Evolutionary conservation across 1,140 invertebrate species (phyloP), one percentile per base, ranked within the genome.

Genomic region (Drosophila bifasciata): DNA sequence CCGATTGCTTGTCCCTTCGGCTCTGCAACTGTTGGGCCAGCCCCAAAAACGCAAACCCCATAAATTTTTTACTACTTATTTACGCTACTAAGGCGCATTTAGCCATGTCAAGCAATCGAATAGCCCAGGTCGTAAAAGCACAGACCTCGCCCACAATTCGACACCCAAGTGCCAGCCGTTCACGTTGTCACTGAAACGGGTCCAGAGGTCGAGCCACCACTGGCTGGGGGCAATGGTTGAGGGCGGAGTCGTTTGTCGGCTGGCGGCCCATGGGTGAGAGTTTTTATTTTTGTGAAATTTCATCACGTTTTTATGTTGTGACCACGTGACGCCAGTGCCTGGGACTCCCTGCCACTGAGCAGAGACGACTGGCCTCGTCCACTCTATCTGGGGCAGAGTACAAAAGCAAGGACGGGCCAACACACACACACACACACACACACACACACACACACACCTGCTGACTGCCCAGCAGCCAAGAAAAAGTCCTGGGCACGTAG

Each of bases 251-350:
- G 60, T 64, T 58, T 63, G 69, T 53, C 28, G 63, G 66, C 41
- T 53, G 59, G 56, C 46, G 28, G 41, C 36, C 48, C 51, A 32
- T 49, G 44, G 44, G 59, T 53, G 52, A 63, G 76, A 40, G 58
- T 60, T 90, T 90, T 90, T 90, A 90, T 90, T 90, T 90, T 90
- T 86, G 86, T 90, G 80, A 89, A 90, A 90, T 89, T 90, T 89
- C 78, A 90, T 90, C 89, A 90, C 89, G 89, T 90, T 90, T 90
- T 90, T 90, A 90, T 90, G 89, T 90, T 90, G 85, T 90, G 89
- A 90, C 89, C 89, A 90, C 89, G 89, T 90, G 89, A 90, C 89
- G 89, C 89, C 89, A 79, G 56, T 70, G 77, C 56, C 79, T 63
- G 73, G 76, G 56, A 64, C 80, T 36, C 32, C 32, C 11, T 13